These are phyloP conservation scores for Boulengeromyrus knoepffleri DNA, from an alignment of 2,113 vertebrate genomes.

Conservation along the genomic window DNA sequence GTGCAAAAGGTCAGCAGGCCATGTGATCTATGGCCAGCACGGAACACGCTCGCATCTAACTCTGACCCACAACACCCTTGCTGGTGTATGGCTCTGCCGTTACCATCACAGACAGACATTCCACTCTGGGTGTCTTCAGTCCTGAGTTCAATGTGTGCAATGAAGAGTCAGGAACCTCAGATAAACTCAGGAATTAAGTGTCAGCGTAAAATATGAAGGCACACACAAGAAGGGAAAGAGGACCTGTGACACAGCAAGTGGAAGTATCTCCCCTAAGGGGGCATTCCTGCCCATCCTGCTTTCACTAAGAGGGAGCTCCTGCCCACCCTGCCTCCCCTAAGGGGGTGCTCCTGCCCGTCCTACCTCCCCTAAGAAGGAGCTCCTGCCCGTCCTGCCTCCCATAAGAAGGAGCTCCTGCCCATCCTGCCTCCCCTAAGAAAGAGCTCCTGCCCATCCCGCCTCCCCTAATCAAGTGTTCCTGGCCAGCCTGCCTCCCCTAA, in stretches of 20 bases:
- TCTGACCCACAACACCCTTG: slow-evolving; percentile 35
- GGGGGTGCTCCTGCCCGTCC: rapidly evolving
- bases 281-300: not conserved
- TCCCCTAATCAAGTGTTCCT: not conserved
- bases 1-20: slow-evolving; percentile 55
- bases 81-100: slow-evolving; percentile 53
- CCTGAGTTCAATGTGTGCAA: not conserved
- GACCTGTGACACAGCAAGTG: not conserved
- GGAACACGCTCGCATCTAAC: slow-evolving; percentile 40
- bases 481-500: not conserved
- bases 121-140: not conserved
- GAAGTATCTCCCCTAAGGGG: not conserved
- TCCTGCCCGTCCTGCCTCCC: not conserved
- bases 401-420: not conserved
- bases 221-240: not conserved
- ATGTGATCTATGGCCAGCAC: slow-evolving; percentile 53
- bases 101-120: not conserved
- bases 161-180: not conserved
- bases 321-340: not conserved
- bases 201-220: not conserved
- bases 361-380: too few relatives aligned
- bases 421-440: not conserved
- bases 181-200: not conserved
- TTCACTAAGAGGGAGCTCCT: not conserved
- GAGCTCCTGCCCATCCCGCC: not conserved